Evolutionary conservation across 92 coral and sea anemone species (phyloP).

Genomic region (Porites evermanni): DNA sequence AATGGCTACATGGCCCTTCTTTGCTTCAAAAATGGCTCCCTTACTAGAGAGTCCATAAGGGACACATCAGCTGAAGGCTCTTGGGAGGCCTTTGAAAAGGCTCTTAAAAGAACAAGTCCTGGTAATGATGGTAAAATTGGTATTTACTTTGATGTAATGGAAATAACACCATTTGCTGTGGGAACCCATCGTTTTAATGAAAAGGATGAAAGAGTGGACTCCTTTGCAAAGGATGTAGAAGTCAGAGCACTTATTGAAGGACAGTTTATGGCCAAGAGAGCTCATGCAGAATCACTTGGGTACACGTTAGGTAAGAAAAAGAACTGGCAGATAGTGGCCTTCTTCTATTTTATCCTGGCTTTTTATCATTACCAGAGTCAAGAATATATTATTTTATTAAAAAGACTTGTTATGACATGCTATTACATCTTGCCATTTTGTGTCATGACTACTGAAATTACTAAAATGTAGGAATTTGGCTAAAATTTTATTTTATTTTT

Average conservation of each 20-base stretch:
- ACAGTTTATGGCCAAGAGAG: slow-evolving; percentile 96
- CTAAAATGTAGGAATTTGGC: too few relatives aligned
- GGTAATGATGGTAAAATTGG: slow-evolving; percentile 98
- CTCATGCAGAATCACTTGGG: slow-evolving; percentile 93
- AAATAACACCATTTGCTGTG: slow-evolving; percentile 95
- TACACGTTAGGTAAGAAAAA: slow-evolving; percentile 81
- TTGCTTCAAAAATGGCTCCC: slow-evolving; percentile 97
- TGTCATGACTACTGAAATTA: too few relatives aligned
- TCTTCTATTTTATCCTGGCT: too few relatives aligned
- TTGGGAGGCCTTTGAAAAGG: slow-evolving; percentile 84
- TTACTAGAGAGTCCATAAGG: slow-evolving; percentile 90
- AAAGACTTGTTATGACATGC: too few relatives aligned
- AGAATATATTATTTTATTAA: too few relatives aligned
- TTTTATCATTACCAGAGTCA: too few relatives aligned
- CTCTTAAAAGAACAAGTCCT: slow-evolving; percentile 75
- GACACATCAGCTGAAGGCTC: slow-evolving; percentile 81
- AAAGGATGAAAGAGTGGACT: slow-evolving; percentile 70
- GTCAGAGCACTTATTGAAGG: slow-evolving; percentile 95
- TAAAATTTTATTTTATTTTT: neutral
- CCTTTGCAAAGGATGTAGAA: slow-evolving; percentile 85
- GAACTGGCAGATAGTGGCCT: neutral
- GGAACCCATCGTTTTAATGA: slow-evolving; percentile 86
- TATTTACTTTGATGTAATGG: slow-evolving; percentile 88
- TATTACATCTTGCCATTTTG: too few relatives aligned
- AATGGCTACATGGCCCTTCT: slow-evolving; percentile 94